Base-by-base conservation (phyloP, 2,797 vertebrate species). In the Paguma larvata region DNA sequence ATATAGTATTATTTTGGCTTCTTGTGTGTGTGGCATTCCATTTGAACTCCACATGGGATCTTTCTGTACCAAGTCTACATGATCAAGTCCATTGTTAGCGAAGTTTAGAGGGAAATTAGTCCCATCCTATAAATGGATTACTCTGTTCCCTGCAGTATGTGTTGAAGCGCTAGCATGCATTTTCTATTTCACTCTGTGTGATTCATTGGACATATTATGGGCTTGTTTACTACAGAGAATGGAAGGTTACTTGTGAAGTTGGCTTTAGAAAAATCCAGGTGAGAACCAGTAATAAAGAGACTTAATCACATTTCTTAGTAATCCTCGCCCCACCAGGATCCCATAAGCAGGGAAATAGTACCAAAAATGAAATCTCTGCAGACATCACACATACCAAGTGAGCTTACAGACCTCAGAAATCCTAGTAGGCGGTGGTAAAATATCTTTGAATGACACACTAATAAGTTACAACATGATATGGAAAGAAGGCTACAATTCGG, bases 181-280 rank as follows among this genome's bases (percentile, higher is more conserved):
- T 89, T 70, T 97, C 73, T 97, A 32, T 97, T 98, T 94, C 94
- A 84, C 23, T 97, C 30, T 91, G 11, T 18, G n/a, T 83, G 89
- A 91, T 90, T 94, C 0, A 0, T 53, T 97, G 77, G 98, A 97
- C 63, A 92, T 48, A 96, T 98, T 91, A 89, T 85, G n/a, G 82
- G 21, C 9, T 94, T 97, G 14, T 97, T 98, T 98, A 96, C 48
- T 41, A 87, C 12, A 65, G 65, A 94, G 75, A 97, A 97, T 85
- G n/a, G 96, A 98, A 95, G 23, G 2, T 98, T 98, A 46, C 68
- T 96, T 97, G 46, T 18, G 96, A 98, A 97, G 85, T 89, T 96
- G 93, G 38, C 65, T 93, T 95, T 97, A 96, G 92, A 96, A 97
- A 98, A 98, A 96, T 94, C 95, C 90, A 97, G 73, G 65, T 97